Evolutionary conservation across 2,113 vertebrate genomes (phyloP).

Genomic region (Lepisosteus osseus): DNA sequence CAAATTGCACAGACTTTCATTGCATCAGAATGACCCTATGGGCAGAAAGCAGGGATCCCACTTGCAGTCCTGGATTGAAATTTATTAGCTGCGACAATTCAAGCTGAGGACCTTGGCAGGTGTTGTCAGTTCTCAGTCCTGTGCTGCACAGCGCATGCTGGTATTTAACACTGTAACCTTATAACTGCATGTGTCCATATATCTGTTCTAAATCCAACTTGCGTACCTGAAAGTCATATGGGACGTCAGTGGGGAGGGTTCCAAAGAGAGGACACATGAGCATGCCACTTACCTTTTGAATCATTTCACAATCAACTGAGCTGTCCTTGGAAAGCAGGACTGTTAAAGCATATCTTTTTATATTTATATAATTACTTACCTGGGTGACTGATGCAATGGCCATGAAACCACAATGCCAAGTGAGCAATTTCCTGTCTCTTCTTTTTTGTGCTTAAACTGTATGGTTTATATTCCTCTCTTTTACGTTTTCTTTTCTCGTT

Average conservation of each 20-base stretch:
- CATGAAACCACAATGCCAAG: constrained; percentile 37
- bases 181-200: not conserved
- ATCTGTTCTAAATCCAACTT: not conserved
- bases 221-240: not conserved
- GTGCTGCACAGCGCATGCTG: not conserved
- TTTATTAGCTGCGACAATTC: not conserved
- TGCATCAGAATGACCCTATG: too few relatives aligned
- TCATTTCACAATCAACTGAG: not conserved
- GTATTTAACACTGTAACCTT: not conserved
- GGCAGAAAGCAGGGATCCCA: too few relatives aligned
- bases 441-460: not conserved
- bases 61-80: not conserved
- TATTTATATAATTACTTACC: not conserved
- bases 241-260: not conserved
- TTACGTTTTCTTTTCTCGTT: constrained; percentile 19
- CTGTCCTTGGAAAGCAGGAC: not conserved
- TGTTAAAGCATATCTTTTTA: not conserved
- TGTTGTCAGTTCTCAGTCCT: not conserved
- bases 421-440: constrained; percentile 22
- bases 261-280: too few relatives aligned
- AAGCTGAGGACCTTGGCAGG: not conserved
- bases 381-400: not conserved
- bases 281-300: not conserved
- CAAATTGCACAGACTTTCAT: not conserved
- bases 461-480: not conserved